These are phyloP conservation scores for Leucopsar rothschildi DNA, from an alignment of 2,113 vertebrate species.

Conservation along the genomic window DNA sequence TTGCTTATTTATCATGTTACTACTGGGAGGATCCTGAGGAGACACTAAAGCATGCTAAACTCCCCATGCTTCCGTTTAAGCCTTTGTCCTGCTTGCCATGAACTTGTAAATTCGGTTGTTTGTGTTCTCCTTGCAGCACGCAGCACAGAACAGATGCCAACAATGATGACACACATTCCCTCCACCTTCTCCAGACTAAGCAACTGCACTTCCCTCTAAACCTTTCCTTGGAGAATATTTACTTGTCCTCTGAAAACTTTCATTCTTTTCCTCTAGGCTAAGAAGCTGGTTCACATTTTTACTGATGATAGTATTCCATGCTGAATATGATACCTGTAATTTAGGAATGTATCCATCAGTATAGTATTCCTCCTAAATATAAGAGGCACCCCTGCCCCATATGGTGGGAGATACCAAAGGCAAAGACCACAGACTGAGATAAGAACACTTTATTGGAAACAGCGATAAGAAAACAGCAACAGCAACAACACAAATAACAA, in stretches of 20 bases:
- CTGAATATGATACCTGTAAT: background rate
- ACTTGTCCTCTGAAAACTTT: background rate
- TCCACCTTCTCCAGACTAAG: background rate
- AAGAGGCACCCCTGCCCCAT: no score
- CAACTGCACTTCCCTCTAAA: background rate
- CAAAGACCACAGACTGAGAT: background rate
- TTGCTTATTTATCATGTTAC: background rate
- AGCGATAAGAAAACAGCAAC: background rate
- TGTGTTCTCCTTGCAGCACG: background rate
- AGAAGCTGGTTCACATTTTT: background rate
- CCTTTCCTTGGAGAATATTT: background rate
- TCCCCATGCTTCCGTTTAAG: background rate
- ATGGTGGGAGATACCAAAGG: background rate
- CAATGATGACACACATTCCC: background rate
- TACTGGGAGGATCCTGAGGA: background rate
- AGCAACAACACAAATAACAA: background rate
- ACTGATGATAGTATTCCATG: background rate
- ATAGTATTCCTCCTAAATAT: background rate
- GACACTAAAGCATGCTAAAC: background rate
- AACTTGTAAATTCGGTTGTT: background rate
- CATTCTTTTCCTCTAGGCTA: background rate
- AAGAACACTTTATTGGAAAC: background rate
- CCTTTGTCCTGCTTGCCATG: background rate
- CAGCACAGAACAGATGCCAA: background rate
- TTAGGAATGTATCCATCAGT: background rate